Evolutionary conservation across 1,140 invertebrate species (phyloP).

Genomic region (Pristionchus pacificus): DNA sequence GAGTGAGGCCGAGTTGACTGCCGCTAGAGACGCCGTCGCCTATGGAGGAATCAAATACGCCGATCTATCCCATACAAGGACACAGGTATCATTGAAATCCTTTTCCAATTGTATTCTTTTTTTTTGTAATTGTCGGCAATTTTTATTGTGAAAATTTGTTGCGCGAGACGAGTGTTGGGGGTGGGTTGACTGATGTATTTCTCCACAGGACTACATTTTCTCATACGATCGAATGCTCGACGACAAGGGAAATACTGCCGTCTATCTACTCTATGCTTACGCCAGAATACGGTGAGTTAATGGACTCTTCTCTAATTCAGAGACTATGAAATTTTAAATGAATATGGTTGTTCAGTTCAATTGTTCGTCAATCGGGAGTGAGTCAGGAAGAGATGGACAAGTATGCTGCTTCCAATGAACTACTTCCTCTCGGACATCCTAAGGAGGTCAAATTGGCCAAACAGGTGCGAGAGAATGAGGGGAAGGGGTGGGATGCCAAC

Average conservation of each 20-base stretch:
- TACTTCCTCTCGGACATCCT: constrained; percentile 72
- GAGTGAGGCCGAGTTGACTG: constrained; percentile 74
- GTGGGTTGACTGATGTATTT: no score
- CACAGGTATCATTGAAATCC: constrained; percentile 60
- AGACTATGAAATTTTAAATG: constrained; percentile 5
- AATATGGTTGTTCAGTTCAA: constrained; percentile 59
- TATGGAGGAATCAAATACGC: constrained; percentile 99
- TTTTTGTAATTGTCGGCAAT: neutral
- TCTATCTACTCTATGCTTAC: constrained; percentile 90
- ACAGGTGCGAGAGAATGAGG: no score
- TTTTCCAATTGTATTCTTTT: no score
- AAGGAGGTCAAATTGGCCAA: constrained; percentile 93
- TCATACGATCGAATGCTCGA: constrained; percentile 99
- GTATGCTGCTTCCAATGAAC: constrained; percentile 23
- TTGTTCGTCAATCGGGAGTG: constrained; percentile 74
- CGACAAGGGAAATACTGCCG: constrained; percentile 96
- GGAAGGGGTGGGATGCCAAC: no score
- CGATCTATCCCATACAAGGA: constrained; percentile 86
- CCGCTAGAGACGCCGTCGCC: constrained; percentile 82
- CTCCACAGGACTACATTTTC: constrained; percentile 83
- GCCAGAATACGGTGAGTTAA: constrained; percentile 78
- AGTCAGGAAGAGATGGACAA: constrained; percentile 28
- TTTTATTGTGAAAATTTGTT: neutral
- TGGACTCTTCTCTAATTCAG: neutral
- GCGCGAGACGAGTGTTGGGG: no score